A percentile compares a stretch with the other conserved stretches of the same genome.
Evolutionary conservation across 1,140 invertebrate species (phyloP).

Genomic region (Drosophila malerkotliana): DNA sequence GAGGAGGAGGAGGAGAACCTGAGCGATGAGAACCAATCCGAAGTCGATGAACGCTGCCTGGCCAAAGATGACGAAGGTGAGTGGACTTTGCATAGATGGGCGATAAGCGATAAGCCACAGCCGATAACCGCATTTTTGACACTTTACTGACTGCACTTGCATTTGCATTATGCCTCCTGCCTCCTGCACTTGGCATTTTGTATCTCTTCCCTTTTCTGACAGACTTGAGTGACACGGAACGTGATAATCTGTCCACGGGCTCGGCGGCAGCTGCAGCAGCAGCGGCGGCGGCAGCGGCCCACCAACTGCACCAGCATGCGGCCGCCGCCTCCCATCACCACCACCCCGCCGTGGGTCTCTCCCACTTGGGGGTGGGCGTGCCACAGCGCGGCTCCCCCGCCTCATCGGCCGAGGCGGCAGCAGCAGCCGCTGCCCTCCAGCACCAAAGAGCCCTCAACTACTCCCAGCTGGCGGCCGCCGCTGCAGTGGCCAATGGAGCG

Average conservation of each 20-base stretch:
- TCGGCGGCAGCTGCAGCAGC: conserved; percentile 71
- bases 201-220: conserved; percentile 86
- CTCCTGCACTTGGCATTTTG: conserved; percentile 80
- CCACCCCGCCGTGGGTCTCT: conserved; percentile 55
- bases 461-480: conserved; percentile 86
- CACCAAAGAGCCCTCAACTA: conserved; percentile 90
- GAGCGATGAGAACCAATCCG: conserved; percentile 91
- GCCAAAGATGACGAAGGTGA: conserved; percentile 94
- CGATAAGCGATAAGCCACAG: conserved; percentile 38
- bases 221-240: conserved; percentile 83
- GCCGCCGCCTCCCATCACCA: conserved; percentile 56
- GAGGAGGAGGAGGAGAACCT: conserved; percentile 92
- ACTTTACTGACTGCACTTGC: conserved; percentile 21
- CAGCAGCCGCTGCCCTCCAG: conserved; percentile 83
- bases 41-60: conserved; percentile 85
- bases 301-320: conserved; percentile 71
- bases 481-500: conserved; percentile 84
- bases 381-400: conserved; percentile 49
- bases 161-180: conserved; percentile 12
- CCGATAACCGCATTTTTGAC: conserved; percentile 36
- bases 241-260: conserved; percentile 81
- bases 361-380: conserved; percentile 70
- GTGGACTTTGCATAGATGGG: conserved; percentile 62
- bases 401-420: conserved; percentile 60
- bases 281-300: conserved; percentile 66